Evolutionary conservation across 1,140 invertebrate genomes (phyloP).

Genomic region (Cyrtorhinus lividipennis): DNA sequence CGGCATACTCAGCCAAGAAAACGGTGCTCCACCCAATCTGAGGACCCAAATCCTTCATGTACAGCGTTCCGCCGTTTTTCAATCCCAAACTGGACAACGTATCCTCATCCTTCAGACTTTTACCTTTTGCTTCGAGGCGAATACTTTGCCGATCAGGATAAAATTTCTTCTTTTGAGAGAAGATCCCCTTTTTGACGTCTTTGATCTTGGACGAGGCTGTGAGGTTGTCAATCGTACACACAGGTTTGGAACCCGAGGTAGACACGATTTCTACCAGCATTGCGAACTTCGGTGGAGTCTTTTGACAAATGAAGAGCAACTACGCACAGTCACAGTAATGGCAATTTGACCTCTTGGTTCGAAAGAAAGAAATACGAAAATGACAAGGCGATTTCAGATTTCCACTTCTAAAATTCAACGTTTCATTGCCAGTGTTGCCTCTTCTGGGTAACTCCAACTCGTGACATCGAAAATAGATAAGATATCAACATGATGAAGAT

Average conservation of each 20-base stretch:
- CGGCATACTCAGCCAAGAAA: slow-evolving; percentile 92
- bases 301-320: no score
- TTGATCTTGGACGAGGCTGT: slow-evolving; percentile 38
- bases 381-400: no score
- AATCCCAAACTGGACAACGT: slow-evolving; percentile 41
- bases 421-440: no score
- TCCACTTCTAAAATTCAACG: no score
- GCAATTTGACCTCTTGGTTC: no score
- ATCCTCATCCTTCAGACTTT: slow-evolving; percentile 53
- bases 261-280: slow-evolving; percentile 19
- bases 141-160: slow-evolving; percentile 69
- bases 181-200: slow-evolving; percentile 61
- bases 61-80: slow-evolving; percentile 49
- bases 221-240: slow-evolving; percentile 17
- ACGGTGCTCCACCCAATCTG: slow-evolving; percentile 99
- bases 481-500: no score
- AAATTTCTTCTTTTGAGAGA: slow-evolving; percentile 45
- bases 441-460: no score
- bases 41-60: slow-evolving; percentile 86
- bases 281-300: background rate
- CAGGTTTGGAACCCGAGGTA: background rate
- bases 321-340: no score
- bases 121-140: slow-evolving; percentile 62
- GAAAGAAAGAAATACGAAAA: no score
- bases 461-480: no score